Base-by-base conservation (phyloP, 1,140 invertebrate species). In the Drosophila gunungcola region DNA sequence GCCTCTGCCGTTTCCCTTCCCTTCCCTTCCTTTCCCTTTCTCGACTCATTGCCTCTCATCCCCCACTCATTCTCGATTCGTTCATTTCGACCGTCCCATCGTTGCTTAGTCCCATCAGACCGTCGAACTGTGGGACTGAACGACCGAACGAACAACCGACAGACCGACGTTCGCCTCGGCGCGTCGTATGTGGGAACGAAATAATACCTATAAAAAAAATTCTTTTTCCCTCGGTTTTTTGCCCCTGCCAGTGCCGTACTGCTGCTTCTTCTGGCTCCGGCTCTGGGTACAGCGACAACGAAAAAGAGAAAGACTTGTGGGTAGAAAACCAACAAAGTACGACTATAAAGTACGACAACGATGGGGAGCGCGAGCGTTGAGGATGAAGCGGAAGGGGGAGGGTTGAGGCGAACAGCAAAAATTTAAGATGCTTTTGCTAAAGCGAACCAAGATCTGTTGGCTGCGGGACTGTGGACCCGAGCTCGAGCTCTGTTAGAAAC, bases 321-420 rank as follows among this genome's bases (percentile, higher is more conserved):
- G 84, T 89, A 90, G 85, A 89, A 89, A 89, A 89, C 84, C 84
- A 89, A 89, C 84, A 89, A 89, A 88, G 83, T 88, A 89, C 86
- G 83, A 86, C 83, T 88, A 86, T 86, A 86, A 86, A 86, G 83
- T 79, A 86, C 79, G 70, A 63, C 68, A 61, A 62, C 61, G 75
- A 58, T 67, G 64, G 45, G 13, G 45, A 27, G 42, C 29, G 48
- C 21, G 60, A 32, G 12, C 25, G 46, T 7, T 53, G 39, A 2
- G 38, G 65, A n/a, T 45, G 39, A 52, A 2, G 36, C 41, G 27
- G 11, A 5, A 10, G n/a, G 25, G 36, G 39, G 34, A 32, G 32
- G 39, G 41, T 11, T 21, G 68, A 48, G 64, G 65, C 64, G 64
- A 79, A 70, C 75, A 61, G 56, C n/a, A 80, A 80, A 83, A 84